Conservation (phyloP, 2,113 vertebrate genomes). For the Panthera uncia region DNA sequence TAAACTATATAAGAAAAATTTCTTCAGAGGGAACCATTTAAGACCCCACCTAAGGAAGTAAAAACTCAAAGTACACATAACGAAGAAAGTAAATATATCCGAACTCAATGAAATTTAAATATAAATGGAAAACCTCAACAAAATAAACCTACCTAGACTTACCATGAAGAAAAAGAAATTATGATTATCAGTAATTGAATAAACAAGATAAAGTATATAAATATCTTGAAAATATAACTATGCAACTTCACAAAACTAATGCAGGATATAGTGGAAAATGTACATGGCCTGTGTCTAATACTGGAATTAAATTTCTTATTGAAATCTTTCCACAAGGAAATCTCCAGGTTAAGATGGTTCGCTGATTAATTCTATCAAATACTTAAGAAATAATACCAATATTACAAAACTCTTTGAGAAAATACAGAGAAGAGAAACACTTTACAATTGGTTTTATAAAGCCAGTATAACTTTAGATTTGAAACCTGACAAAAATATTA, state of each 20-base stretch:
- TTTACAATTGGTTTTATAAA: neutral
- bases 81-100: neutral
- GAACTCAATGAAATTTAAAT: neutral
- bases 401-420: neutral
- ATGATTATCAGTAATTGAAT: neutral
- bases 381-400: neutral
- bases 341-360: neutral
- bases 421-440: neutral
- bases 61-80: neutral
- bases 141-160: neutral
- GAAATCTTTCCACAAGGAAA: neutral
- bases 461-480: neutral
- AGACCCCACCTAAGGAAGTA: neutral
- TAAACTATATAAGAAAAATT: neutral
- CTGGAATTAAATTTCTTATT: neutral
- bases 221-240: neutral
- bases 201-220: neutral
- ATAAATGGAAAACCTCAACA: neutral
- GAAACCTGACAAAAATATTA: neutral
- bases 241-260: neutral
- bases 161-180: neutral
- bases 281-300: neutral
- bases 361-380: neutral
- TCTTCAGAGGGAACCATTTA: neutral
- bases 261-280: neutral